These are phyloP conservation scores for Thecophora atra DNA, from an alignment of 2,888 invertebrate species.

Conservation along the genomic window DNA sequence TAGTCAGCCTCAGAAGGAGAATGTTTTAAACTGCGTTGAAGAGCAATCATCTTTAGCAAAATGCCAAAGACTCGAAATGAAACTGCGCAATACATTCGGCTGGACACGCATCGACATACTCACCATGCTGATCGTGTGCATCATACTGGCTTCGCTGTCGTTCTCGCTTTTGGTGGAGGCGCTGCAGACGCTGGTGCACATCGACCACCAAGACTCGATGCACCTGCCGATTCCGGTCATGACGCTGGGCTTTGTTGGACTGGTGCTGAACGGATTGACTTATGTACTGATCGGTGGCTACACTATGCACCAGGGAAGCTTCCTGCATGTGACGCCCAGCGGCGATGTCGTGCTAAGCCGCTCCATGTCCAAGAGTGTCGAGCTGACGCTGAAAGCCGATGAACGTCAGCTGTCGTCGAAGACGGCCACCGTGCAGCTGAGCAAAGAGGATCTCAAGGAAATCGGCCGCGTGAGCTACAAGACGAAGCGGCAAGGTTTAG, in stretches of 20 bases:
- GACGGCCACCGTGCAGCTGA: constrained; percentile 55
- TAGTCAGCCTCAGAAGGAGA: not conserved
- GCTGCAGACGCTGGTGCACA: constrained; percentile 81
- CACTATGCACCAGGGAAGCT: constrained; percentile 77
- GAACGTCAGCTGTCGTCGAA: constrained; percentile 67
- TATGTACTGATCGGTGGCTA: constrained; percentile 84
- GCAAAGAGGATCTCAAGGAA: constrained; percentile 53
- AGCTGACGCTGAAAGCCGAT: constrained; percentile 59
- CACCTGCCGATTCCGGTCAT: constrained; percentile 79
- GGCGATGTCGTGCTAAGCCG: constrained; percentile 73
- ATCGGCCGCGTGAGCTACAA: constrained; percentile 50
- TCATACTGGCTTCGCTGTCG: constrained; percentile 83
- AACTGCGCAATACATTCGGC: constrained; percentile 87
- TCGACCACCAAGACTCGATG: constrained; percentile 77
- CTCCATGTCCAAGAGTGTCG: constrained; percentile 52
- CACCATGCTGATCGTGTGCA: constrained; percentile 81
- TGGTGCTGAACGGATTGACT: constrained; percentile 79
- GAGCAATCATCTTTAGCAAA: constrained; percentile 43
- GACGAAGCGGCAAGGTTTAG: constrained; percentile 68
- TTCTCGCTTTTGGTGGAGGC: constrained; percentile 85
- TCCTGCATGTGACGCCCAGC: constrained; percentile 72
- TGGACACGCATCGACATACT: constrained; percentile 93
- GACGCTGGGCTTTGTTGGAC: constrained; percentile 75
- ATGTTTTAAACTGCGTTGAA: not conserved
- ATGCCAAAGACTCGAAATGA: constrained; percentile 69